Evolutionary conservation across 2,113 vertebrate genomes (phyloP).

Genomic region (Corythaixoides concolor): DNA sequence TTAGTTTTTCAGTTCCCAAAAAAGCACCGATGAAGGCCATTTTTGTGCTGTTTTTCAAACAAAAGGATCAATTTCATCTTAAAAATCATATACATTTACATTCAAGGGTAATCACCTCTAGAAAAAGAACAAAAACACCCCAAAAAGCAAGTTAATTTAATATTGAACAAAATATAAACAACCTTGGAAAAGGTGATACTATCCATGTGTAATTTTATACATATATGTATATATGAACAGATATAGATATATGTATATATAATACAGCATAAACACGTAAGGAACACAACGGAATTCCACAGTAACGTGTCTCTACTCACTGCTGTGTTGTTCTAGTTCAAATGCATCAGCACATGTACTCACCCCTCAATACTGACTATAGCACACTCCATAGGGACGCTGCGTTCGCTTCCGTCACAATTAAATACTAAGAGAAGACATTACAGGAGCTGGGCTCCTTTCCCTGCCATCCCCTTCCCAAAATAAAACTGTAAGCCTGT

Average conservation of each 20-base stretch:
- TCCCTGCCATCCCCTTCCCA: background rate
- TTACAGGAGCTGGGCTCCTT: background rate
- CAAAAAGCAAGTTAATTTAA: constrained; percentile 70
- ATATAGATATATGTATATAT: constrained; percentile 67
- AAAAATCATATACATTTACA: constrained; percentile 55
- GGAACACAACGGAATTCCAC: constrained; percentile 4
- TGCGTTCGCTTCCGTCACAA: background rate
- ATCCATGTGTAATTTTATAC: constrained; percentile 64
- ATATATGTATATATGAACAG: constrained; percentile 68
- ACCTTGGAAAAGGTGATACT: constrained; percentile 59
- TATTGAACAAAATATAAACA: constrained; percentile 78
- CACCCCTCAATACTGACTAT: background rate
- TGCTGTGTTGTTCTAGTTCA: background rate
- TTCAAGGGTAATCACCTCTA: constrained; percentile 33
- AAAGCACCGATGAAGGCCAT: constrained; percentile 37
- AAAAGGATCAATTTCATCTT: constrained; percentile 9
- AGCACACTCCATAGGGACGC: background rate
- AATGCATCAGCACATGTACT: background rate
- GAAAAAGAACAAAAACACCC: constrained; percentile 40
- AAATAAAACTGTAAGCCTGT: background rate
- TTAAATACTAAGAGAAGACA: background rate
- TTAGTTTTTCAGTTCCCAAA: background rate
- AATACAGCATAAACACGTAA: constrained; percentile 65
- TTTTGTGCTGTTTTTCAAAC: constrained; percentile 29
- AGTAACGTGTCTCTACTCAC: background rate